phyloP scores from a whole-genome alignment of 2,113 vertebrate genomes.

The Numenius arquata region DNA sequence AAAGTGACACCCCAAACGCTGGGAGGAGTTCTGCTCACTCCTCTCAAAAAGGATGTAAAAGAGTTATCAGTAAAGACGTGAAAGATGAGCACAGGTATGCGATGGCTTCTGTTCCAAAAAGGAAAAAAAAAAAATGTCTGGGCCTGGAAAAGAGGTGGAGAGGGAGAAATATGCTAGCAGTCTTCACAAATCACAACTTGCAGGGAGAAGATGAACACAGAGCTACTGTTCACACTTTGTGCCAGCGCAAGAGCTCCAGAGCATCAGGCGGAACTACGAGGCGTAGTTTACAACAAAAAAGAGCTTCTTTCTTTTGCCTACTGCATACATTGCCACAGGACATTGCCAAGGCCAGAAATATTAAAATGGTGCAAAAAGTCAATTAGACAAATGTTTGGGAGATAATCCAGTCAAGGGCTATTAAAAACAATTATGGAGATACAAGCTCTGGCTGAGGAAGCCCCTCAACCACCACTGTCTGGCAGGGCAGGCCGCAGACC shows the following conservation, averaged over 20 bases:
- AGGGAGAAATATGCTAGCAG: background rate
- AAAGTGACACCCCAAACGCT: fast-evolving
- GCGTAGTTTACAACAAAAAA: background rate
- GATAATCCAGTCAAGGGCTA: background rate
- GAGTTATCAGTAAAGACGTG: background rate
- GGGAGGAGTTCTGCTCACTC: background rate
- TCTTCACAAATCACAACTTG: background rate
- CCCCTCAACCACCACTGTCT: background rate
- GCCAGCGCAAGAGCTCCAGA: background rate
- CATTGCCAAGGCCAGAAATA: background rate
- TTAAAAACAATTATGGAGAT: background rate
- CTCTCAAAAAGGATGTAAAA: background rate
- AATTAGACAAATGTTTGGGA: background rate
- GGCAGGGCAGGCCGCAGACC: background rate
- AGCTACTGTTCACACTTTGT: background rate
- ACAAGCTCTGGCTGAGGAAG: background rate
- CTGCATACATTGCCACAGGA: fast-evolving
- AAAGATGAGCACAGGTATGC: background rate
- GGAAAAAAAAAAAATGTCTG: background rate
- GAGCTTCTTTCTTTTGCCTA: background rate
- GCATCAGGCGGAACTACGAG: background rate
- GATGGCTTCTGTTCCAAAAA: background rate
- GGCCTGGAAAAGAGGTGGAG: background rate
- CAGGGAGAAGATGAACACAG: background rate
- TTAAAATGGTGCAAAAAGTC: background rate